Evolutionary conservation across 2,113 vertebrate species (phyloP).

Genomic region (Hemiscyllium ocellatum): DNA sequence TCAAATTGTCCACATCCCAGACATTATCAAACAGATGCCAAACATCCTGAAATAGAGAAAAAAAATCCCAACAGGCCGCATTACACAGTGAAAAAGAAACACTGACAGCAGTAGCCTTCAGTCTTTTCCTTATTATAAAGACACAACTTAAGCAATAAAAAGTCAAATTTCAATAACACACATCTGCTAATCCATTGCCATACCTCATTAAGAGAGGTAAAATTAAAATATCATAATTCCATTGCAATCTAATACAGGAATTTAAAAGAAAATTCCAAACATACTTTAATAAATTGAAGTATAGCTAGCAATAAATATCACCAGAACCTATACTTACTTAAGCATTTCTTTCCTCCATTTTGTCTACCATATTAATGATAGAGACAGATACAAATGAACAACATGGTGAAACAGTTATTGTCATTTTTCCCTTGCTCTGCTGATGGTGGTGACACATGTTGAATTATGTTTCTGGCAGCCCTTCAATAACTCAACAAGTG

Average conservation of each 20-base stretch:
- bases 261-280: background rate
- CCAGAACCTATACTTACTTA: background rate
- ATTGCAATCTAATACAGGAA: background rate
- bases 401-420: background rate
- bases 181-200: background rate
- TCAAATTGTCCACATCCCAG: background rate
- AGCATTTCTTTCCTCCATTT: background rate
- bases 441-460: background rate
- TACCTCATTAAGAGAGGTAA: background rate
- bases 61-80: background rate
- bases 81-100: background rate
- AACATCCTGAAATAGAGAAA: background rate
- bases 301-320: background rate
- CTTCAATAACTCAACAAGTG: background rate
- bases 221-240: background rate
- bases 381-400: background rate
- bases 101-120: background rate
- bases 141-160: background rate
- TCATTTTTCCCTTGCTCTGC: background rate
- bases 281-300: background rate
- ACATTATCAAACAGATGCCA: background rate
- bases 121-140: background rate
- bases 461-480: background rate
- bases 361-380: background rate
- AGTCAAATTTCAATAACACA: background rate